phyloP scores from a whole-genome alignment of 2,888 invertebrate genomes.

The Helicoverpa assulta region DNA sequence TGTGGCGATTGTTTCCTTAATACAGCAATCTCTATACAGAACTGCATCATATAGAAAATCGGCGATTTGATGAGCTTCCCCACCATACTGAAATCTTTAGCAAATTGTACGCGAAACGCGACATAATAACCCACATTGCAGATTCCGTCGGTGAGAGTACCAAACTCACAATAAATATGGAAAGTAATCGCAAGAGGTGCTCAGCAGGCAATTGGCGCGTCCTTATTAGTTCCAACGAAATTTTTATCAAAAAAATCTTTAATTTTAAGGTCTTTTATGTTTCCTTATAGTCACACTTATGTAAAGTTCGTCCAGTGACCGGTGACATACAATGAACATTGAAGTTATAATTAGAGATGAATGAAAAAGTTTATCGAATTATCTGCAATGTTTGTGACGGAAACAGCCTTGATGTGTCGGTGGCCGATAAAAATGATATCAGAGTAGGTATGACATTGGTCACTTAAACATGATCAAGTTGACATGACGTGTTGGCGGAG shows the following conservation, averaged over 20 bases:
- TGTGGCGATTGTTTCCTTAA: not conserved
- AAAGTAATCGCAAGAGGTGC: constrained; percentile 78
- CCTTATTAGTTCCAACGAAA: constrained; percentile 62
- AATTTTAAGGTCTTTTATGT: constrained; percentile 17
- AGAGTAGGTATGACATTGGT: constrained; percentile 23
- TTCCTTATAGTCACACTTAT: constrained; percentile 50
- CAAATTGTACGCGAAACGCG: constrained; percentile 70
- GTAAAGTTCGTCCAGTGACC: constrained; percentile 21
- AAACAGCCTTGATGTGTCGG: constrained; percentile 29
- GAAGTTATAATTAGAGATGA: constrained; percentile 21
- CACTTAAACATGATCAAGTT: constrained; percentile 1
- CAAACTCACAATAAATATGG: constrained; percentile 81
- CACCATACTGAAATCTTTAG: constrained; percentile 52
- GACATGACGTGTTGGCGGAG: not conserved
- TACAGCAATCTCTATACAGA: not conserved
- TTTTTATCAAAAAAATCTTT: constrained; percentile 56
- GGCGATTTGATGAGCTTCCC: not conserved
- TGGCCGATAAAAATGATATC: constrained; percentile 39
- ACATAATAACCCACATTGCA: constrained; percentile 77
- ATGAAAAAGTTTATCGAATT: not conserved
- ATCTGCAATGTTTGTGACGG: constrained; percentile 23
- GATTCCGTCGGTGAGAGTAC: constrained; percentile 80
- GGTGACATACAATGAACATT: constrained; percentile 14
- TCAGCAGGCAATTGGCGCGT: constrained; percentile 71
- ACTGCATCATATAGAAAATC: not conserved